Base-by-base conservation (phyloP, 2,113 vertebrate genomes). In the Cavia aperea region DNA sequence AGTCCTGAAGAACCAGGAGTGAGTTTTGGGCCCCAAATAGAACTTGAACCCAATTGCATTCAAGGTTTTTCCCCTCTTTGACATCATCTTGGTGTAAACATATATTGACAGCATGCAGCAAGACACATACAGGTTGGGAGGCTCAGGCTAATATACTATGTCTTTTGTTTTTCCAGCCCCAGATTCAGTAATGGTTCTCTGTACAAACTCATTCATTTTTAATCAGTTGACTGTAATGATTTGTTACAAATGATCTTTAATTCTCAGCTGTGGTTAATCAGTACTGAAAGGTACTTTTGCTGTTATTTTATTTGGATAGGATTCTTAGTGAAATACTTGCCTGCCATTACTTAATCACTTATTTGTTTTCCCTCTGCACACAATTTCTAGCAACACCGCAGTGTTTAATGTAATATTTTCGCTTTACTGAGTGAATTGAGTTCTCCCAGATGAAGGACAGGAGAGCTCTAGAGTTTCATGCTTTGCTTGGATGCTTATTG, bases 201-300 rank as follows among this genome's bases (percentile, higher is more conserved):
- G 0, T 95, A 97, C 21, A 19, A 96, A 97, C 97, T 97, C 97
- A 98, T 98, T 97, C 96, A 96, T 98, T 98, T 98, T 98, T 97
- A 98, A 98, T 98, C 95, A 82, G 96, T 97, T 95, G 97, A 96
- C 0, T 2, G 88, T 92, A 92, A 97, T 96, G 96, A 97, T 97
- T 97, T 97, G 97, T 96, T 97, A 97, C 94, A 97, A 97, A 97
- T 96, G 96, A 97, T 98, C 96, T 97, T 97, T 95, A 96, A 97
- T 95, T 95, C 97, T 94, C 91, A 94, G 21, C 95, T n/a, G 95
- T 60, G 60, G 96, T 97, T 98, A 98, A 98, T 98, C 97, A 97
- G 97, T 94, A 95, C 36, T 0, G 96, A 97, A 97, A 10, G 18
- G 97, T 95, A 96, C 94, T 96, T 97, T 97, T 90, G 95, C 89